Evolutionary conservation across 1,140 invertebrate species (phyloP).

Genomic region (Eupristina koningsbergeri): DNA sequence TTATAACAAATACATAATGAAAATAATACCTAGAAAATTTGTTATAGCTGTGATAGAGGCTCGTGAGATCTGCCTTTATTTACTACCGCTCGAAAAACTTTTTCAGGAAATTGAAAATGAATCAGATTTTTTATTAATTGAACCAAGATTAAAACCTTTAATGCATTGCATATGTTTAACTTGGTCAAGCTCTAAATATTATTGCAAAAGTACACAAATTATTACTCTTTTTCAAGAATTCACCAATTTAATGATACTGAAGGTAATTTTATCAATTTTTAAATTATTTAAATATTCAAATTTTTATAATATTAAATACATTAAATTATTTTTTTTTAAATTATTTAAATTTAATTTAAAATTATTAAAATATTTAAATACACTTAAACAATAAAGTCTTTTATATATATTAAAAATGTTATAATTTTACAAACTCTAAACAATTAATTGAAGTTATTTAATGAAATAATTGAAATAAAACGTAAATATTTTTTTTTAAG

Average conservation of each 20-base stretch:
- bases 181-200: conserved; percentile 89
- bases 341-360: too few relatives aligned
- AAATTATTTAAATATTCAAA: background rate
- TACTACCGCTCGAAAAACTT: conserved; percentile 76
- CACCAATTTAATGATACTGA: conserved; percentile 83
- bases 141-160: conserved; percentile 77
- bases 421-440: too few relatives aligned
- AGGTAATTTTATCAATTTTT: conserved; percentile 66
- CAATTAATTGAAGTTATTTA: too few relatives aligned
- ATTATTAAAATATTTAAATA: too few relatives aligned
- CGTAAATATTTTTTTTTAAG: too few relatives aligned
- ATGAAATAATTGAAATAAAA: too few relatives aligned
- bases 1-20: too few relatives aligned
- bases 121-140: conserved; percentile 78
- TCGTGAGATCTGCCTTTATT: conserved; percentile 79
- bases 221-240: conserved; percentile 83
- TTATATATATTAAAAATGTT: too few relatives aligned
- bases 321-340: too few relatives aligned
- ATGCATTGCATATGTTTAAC: conserved; percentile 85
- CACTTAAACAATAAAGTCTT: too few relatives aligned
- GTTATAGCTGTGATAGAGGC: conserved; percentile 74
- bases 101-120: conserved; percentile 81
- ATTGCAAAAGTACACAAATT: conserved; percentile 82
- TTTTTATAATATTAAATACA: too few relatives aligned
- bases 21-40: background rate